Base-by-base conservation (phyloP, 1,140 invertebrate species). In the Calosoma granatense region DNA sequence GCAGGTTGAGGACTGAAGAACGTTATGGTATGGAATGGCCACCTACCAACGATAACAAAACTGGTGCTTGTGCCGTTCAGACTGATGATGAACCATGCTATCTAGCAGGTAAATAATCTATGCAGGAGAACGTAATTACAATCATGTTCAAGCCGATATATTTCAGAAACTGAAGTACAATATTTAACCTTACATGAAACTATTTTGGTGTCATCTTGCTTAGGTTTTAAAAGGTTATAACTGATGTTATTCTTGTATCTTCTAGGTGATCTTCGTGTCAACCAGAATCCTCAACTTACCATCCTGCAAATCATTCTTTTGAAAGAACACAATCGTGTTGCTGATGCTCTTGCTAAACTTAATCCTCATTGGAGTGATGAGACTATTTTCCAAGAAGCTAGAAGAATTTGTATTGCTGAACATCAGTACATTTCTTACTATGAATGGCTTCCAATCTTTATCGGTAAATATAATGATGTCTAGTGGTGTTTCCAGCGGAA, bases 321-420 rank as follows among this genome's bases (percentile, higher is more conserved):
- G 55, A 76, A 95, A 57, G 89, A 97, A 68, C 94, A 98, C 70
- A 98, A 98, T 71, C 78, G 89, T 47, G 76, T 97, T 17, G 92
- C 93, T 0, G 78, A 81, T 30, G 71, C 69, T 23, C 72, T 98
- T 0, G 68, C 78, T 0, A 65, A 75, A 4, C 65, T 96, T 1
- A 97, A 97, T 74, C 88, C 88, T 0, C 86, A 90, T 60, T 94
- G 91, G 87, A 79, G 81, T 58, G 92, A 94, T 65, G 90, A 94
- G 69, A 87, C 78, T 0, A 70, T 89, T 1, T 95, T 86, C 74
- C 92, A 97, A 70, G 92, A 96, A 74, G 78, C 90, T 0, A 76
- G 92, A 56, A 80, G 84, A 60, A 91, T 96, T 52, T 72, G 78
- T 55, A 84, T 84, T 39, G 91, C 87, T 1, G 76, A 87, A 66